Conservation (phyloP, 2,797 vertebrate genomes). For the Spheniscus humboldti region DNA sequence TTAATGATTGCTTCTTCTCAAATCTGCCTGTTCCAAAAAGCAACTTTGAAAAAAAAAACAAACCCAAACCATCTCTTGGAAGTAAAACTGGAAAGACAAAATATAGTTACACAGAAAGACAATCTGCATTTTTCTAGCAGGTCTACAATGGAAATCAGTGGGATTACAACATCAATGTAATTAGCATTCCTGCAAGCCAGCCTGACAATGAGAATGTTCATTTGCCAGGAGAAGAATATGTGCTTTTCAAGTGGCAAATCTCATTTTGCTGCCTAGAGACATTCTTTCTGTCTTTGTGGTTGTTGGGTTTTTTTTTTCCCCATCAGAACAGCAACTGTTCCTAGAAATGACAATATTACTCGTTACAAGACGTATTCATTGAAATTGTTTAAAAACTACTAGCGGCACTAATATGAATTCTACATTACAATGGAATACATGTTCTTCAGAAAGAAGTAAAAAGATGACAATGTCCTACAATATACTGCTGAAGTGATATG, state of each 20-base stretch:
- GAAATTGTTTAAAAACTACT: conserved; percentile 22
- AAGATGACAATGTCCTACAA: not conserved
- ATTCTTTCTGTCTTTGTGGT: not conserved
- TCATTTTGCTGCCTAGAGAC: conserved; percentile 11
- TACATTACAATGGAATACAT: not conserved
- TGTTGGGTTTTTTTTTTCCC: not conserved
- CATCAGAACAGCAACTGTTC: not conserved
- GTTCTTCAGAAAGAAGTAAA: conserved; percentile 1
- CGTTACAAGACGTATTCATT: not conserved
- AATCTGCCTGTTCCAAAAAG: not conserved
- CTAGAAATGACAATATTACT: not conserved
- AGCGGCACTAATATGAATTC: not conserved
- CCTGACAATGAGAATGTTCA: not conserved
- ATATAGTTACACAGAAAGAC: not conserved
- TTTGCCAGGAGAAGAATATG: not conserved
- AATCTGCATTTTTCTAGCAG: not conserved
- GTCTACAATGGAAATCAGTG: not conserved
- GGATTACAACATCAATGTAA: not conserved
- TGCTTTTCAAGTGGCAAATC: conserved; percentile 11
- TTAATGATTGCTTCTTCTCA: not conserved
- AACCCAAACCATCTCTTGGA: not conserved
- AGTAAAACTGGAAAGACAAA: not conserved
- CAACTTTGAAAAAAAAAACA: not conserved
- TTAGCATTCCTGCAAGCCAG: not conserved
- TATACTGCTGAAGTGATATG: not conserved